phyloP scores from a whole-genome alignment of 2,113 vertebrate species.

The Psammodynastes pulverulentus region DNA sequence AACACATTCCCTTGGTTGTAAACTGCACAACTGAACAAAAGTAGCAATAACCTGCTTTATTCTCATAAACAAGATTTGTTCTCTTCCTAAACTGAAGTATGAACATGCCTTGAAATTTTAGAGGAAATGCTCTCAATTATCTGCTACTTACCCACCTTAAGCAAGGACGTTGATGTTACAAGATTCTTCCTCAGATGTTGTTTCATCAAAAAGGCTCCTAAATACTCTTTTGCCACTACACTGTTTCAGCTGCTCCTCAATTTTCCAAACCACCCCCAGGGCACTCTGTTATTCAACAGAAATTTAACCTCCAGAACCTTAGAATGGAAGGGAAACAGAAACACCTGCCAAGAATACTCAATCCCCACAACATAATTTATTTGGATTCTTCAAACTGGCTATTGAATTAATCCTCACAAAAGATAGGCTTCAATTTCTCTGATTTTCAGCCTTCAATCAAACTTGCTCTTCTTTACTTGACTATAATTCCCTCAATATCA shows the following conservation, averaged over 20 bases:
- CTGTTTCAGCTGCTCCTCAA: not conserved
- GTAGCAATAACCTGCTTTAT: not conserved
- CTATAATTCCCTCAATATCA: not conserved
- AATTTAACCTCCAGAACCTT: not conserved
- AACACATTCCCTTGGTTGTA: not conserved
- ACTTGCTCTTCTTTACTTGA: not conserved
- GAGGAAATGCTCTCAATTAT: not conserved
- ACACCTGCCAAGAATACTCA: not conserved
- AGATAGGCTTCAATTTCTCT: not conserved
- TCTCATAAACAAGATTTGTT: not conserved
- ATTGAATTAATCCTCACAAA: not conserved
- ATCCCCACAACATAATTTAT: not conserved
- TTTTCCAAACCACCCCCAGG: not conserved
- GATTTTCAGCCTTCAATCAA: not conserved
- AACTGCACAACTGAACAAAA: not conserved
- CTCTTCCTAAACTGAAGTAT: not conserved
- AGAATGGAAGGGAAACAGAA: no score
- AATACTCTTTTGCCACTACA: not conserved
- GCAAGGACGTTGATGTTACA: not conserved
- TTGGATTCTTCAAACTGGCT: not conserved
- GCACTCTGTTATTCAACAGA: not conserved
- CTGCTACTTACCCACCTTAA: not conserved
- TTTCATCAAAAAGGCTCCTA: not conserved
- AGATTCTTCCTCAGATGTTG: not conserved
- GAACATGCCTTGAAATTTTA: not conserved